Conservation (phyloP, 2,113 vertebrate species). For the Charina bottae region DNA sequence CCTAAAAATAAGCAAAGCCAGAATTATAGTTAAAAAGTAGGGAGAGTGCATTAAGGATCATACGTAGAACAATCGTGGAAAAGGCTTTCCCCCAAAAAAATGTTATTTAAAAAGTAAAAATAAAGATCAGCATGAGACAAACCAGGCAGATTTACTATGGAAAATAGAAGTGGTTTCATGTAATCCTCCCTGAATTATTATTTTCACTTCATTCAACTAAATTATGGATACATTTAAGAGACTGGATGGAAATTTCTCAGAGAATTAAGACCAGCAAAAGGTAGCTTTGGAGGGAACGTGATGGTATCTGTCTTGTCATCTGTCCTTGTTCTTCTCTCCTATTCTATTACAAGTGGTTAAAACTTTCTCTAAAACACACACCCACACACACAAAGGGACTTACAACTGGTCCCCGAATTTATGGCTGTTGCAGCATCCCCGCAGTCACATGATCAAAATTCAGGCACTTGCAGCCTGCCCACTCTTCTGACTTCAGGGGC, state of each 20-base stretch:
- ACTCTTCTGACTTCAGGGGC: too few relatives aligned
- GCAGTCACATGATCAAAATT: too few relatives aligned
- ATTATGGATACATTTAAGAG: neutral
- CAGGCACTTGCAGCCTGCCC: too few relatives aligned
- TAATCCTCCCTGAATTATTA: slow-evolving; percentile 6
- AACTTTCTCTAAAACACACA: neutral
- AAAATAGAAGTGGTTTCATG: slow-evolving; percentile 27
- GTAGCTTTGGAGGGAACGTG: too few relatives aligned
- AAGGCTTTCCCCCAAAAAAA: too few relatives aligned
- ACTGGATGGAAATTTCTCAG: neutral
- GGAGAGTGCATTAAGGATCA: neutral
- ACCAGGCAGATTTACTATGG: rapidly evolving
- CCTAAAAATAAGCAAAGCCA: neutral
- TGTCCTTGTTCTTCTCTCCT: too few relatives aligned
- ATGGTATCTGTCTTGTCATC: neutral
- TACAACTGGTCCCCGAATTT: too few relatives aligned
- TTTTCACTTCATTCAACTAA: neutral
- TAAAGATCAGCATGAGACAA: slow-evolving; percentile 16
- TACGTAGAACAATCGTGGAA: too few relatives aligned
- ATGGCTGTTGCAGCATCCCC: too few relatives aligned
- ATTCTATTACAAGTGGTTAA: neutral
- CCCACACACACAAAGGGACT: too few relatives aligned
- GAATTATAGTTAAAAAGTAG: neutral
- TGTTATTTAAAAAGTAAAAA: too few relatives aligned
- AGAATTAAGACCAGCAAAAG: neutral